These are phyloP conservation scores for Anguilla megastoma DNA, from an alignment of 2,797 vertebrate genomes.

Conservation along the genomic window DNA sequence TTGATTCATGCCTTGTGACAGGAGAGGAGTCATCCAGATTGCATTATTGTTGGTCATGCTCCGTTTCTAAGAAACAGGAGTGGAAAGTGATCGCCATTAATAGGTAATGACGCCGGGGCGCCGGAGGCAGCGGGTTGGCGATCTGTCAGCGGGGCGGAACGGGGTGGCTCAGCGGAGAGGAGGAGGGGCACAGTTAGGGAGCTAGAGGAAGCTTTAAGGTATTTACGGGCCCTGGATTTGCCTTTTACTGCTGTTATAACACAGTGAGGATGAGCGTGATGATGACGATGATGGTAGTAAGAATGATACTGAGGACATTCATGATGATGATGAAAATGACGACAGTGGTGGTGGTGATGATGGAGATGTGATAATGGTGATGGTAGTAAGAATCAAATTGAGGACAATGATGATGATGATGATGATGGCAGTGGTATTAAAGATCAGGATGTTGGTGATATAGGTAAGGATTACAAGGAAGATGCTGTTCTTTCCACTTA, in stretches of 20 bases:
- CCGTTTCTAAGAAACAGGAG: slow-evolving; percentile 15
- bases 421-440: no score
- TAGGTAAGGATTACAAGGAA: no score
- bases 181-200: background rate
- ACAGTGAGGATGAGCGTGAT: no score
- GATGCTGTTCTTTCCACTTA: no score
- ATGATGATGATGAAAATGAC: background rate
- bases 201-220: background rate
- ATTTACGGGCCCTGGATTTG: no score
- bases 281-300: no score
- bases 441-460: no score
- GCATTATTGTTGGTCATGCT: slow-evolving; percentile 30
- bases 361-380: background rate
- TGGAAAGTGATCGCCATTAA: slow-evolving; percentile 40
- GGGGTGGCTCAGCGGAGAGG: background rate
- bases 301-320: no score
- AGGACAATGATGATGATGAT: no score
- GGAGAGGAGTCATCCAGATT: background rate
- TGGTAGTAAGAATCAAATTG: background rate
- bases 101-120: slow-evolving; percentile 35
- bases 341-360: background rate
- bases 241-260: no score
- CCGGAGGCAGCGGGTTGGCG: background rate
- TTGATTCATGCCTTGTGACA: background rate
- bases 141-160: background rate